Evolutionary conservation across 1,140 invertebrate genomes (phyloP), one percentile per base, ranked within the genome.

Genomic region (Trachymyrmex septentrionalis): DNA sequence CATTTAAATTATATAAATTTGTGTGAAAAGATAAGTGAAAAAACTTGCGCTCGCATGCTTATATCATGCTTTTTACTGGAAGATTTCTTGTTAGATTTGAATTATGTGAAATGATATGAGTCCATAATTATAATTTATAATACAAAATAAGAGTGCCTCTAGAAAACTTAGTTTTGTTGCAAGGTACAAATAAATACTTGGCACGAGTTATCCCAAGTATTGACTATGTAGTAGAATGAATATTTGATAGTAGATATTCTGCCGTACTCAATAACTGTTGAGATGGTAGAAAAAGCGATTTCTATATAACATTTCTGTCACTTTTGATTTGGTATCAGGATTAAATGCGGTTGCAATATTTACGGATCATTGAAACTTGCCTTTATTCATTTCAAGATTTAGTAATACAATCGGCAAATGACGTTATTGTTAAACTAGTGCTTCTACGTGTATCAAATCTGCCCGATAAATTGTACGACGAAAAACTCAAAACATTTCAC

Each of bases 191-290:
- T 21, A 7, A 66, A 53, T 80, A 53, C 48, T 67, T 38, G 48
- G 16, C 3, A 38, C 6, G 50, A 82, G 12, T 71, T n/a, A 57
- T 30, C 34, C 53, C 0, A 14, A 81, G 21, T 81, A 81, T 81
- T 81, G 66, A 82, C 38, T 82, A 12, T 73, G 73, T 14, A 73
- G 34, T 24, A 34, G 21, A 61, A 48, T 82, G 55, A 82, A 82
- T 73, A 73, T 48, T 82, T 73, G 6, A 82, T 73, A 27, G 10
- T 10, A 19, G 14, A 55, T 44, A 67, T 21, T 69, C 21, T 59
- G 14, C 24, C 3, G 14, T 21, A 82, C 12, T 82, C 38, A 9
- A 44, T 4, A 30, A 16, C 14, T 4, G 21, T 69, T 27, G 16
- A 82, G 53, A 84, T 48, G 9, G 12, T 59, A 82, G 10, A 44